Conservation (phyloP, 2,113 vertebrate genomes). For the Hypanus sabinus region DNA sequence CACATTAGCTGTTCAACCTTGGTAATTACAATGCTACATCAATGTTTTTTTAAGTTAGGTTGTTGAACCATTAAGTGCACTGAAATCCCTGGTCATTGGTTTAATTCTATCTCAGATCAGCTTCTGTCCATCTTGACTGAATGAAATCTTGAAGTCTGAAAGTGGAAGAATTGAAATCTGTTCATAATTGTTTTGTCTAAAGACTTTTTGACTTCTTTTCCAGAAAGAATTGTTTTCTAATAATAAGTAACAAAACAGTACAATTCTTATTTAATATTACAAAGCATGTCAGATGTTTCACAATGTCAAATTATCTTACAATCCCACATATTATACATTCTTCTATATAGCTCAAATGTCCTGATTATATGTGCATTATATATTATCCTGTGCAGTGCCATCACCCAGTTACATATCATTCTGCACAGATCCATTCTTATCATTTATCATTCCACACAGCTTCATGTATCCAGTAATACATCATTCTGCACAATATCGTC, state of each 20-base stretch:
- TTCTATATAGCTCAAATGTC: background rate
- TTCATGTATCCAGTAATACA: background rate
- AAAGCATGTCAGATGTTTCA: background rate
- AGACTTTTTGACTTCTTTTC: background rate
- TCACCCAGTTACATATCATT: conserved; percentile 10
- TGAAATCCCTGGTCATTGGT: background rate
- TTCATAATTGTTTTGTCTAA: background rate
- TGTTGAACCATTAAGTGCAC: too few relatives aligned
- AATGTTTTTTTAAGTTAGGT: too few relatives aligned
- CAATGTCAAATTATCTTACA: background rate
- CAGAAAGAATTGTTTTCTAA: background rate
- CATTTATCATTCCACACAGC: conserved; percentile 11
- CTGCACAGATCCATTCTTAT: background rate
- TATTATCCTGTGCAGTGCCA: background rate
- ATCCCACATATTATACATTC: background rate
- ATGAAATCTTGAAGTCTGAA: background rate
- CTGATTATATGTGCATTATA: background rate
- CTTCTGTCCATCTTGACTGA: background rate
- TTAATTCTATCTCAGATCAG: background rate
- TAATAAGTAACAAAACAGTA: background rate
- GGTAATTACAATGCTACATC: background rate
- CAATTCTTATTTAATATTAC: background rate
- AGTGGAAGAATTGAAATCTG: background rate
- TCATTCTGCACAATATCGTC: conserved; percentile 10
- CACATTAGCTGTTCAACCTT: background rate